Base-by-base conservation (phyloP, 2,888 invertebrate species). In the Dryomyza anilis region DNA sequence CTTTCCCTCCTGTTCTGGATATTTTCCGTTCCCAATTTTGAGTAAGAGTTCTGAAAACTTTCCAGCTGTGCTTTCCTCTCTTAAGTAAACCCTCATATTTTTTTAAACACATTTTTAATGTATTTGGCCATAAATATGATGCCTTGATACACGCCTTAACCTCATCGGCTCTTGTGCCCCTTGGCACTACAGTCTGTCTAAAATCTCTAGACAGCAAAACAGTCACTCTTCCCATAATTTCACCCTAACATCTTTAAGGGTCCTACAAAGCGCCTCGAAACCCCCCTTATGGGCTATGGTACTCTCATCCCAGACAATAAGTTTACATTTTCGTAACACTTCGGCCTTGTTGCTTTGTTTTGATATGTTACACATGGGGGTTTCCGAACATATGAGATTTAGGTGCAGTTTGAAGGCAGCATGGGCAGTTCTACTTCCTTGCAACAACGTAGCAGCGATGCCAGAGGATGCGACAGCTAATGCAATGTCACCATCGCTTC, bases 121-220 rank as follows among this genome's bases (percentile, higher is more conserved):
- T n/a, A n/a, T n/a, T n/a, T n/a, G n/a, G n/a, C 68, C 66, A 68
- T 50, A 63, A 64, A 68, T 14, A 3, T 30, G 66, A 71, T 27
- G 65, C 66, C 46, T 69, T 69, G 14, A 68, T 27, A 60, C 68
- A 76, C 50, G 74, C 73, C 36, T 75, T 71, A 1, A 74, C 43
- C 59, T 72, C 71, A 69, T 72, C 74, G n/a, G 71, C 71, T 5
- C 63, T 50, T 14, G 74, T 74, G 25, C 67, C 67, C 63, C 69
- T 7, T n/a, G 55, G 55, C 29, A 55, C 14, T 16, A 55, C 55
- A 25, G 63, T 57, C 50, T 64, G 64, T 7, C 58, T 48, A 58
- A 64, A 59, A 30, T 64, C 58, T 12, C 68, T 67, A 21, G 67
- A 21, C 30, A 68, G 58, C 29, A 68, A 57, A 45, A 68, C 39